Percentiles rank a stretch among this genome's conserved stretches.
Evolutionary conservation across 2,797 vertebrate species (phyloP).

Genomic region (Hoplostethus mediterraneus): DNA sequence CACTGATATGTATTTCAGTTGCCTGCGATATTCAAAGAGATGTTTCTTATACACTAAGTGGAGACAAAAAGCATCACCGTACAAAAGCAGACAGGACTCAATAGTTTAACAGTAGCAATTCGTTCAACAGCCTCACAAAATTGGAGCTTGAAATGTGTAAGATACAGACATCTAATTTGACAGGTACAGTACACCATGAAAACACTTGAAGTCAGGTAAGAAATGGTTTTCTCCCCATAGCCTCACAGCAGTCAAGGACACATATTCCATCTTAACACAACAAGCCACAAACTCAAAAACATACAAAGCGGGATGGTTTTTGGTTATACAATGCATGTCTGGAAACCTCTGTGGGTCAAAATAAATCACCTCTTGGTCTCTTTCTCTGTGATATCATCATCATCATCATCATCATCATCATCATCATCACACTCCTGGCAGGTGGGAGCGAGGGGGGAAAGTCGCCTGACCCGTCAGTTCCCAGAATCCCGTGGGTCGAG

Average conservation of each 20-base stretch:
- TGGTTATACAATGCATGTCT: slow-evolving; percentile 83
- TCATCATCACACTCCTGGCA: slow-evolving; percentile 79
- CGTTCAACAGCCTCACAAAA: slow-evolving; percentile 83
- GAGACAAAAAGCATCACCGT: slow-evolving; percentile 83
- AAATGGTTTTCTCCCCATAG: slow-evolving; percentile 64
- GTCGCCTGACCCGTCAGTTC: slow-evolving; percentile 85
- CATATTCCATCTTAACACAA: slow-evolving; percentile 81
- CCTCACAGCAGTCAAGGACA: slow-evolving; percentile 83
- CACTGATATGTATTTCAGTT: slow-evolving; percentile 85
- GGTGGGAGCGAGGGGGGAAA: slow-evolving; percentile 48
- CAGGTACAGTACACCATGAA: slow-evolving; percentile 83
- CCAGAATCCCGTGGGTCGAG: slow-evolving; percentile 91
- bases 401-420: slow-evolving; percentile 68
- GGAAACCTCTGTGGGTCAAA: slow-evolving; percentile 69
- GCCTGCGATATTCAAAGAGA: slow-evolving; percentile 80
- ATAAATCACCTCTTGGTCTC: slow-evolving; percentile 67
- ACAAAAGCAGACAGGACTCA: slow-evolving; percentile 88
- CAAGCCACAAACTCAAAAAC: slow-evolving; percentile 79
- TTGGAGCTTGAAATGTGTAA: slow-evolving; percentile 82
- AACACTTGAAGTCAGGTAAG: slow-evolving; percentile 81
- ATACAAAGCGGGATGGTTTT: slow-evolving; percentile 83
- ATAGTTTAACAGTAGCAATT: slow-evolving; percentile 86
- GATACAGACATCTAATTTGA: slow-evolving; percentile 85
- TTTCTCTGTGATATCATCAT: slow-evolving; percentile 70
- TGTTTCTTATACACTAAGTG: slow-evolving; percentile 83